A percentile compares a stretch with the other conserved stretches of the same genome.
Evolutionary conservation across 2,113 vertebrate genomes (phyloP).

Genomic region (Brachyistius frenatus): DNA sequence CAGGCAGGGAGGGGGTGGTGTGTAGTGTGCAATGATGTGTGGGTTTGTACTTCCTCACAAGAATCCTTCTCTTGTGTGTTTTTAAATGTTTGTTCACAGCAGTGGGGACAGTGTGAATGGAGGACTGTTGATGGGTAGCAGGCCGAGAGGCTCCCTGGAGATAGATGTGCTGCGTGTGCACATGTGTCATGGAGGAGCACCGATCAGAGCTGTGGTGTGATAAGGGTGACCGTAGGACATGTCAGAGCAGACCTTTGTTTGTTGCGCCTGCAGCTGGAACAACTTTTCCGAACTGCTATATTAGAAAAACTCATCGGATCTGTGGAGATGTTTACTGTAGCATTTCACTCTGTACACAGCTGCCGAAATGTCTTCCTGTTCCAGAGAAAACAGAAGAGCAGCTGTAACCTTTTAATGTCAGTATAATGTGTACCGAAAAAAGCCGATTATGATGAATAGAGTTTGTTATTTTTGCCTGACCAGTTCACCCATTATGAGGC

Average conservation of each 20-base stretch:
- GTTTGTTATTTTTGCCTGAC: not conserved
- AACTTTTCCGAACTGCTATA: not conserved
- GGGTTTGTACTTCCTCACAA: conserved; percentile 31
- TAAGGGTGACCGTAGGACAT: conserved; percentile 52
- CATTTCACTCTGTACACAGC: conserved; percentile 36
- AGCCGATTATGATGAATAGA: not conserved
- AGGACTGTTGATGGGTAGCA: conserved; percentile 47
- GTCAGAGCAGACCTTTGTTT: conserved; percentile 49
- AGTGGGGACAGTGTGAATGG: conserved; percentile 37
- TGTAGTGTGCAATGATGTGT: conserved; percentile 32
- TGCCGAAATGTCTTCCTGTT: conserved; percentile 8
- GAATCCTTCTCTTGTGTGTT: conserved; percentile 49
- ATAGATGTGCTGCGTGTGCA: conserved; percentile 18
- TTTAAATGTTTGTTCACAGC: conserved; percentile 57
- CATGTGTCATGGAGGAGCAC: not conserved
- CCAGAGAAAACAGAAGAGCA: conserved; percentile 36
- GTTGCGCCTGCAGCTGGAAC: conserved; percentile 19
- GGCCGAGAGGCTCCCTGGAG: conserved; percentile 37
- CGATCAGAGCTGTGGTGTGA: conserved; percentile 36
- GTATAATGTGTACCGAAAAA: conserved; percentile 7
- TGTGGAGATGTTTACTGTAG: conserved; percentile 54
- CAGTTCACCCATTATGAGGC: not conserved
- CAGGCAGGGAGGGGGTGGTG: not conserved
- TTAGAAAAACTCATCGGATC: not conserved
- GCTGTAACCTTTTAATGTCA: conserved; percentile 36